Conservation (phyloP, 2,888 invertebrate species). For the Rotaria socialis region DNA sequence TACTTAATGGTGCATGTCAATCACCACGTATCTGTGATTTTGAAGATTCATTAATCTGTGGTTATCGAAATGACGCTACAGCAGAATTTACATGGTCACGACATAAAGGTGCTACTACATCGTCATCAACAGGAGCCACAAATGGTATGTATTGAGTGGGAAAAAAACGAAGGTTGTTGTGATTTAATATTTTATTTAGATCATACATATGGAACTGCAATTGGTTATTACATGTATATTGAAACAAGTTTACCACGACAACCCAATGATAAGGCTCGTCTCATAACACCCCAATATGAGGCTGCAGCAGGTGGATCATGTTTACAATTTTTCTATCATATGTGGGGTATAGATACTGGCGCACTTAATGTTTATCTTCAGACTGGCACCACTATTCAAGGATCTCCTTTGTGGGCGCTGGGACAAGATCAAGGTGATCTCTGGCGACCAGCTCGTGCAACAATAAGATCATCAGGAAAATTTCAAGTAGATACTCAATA, state of each 20-base stretch:
- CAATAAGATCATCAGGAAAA: slow-evolving; percentile 12
- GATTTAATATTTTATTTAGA: not conserved
- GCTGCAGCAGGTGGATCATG: slow-evolving; percentile 49
- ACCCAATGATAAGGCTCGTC: slow-evolving; percentile 51
- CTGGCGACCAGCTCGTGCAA: slow-evolving; percentile 43
- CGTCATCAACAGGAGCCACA: not conserved
- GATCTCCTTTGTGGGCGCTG: not conserved
- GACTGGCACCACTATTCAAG: not conserved
- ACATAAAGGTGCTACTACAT: slow-evolving; percentile 4
- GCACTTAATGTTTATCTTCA: slow-evolving; percentile 39
- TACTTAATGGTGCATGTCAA: slow-evolving; percentile 46
- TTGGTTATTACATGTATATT: slow-evolving; percentile 53
- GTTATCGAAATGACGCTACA: slow-evolving; percentile 47
- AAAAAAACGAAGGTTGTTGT: no score
- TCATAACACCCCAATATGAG: slow-evolving; percentile 50
- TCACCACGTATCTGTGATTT: slow-evolving; percentile 46
- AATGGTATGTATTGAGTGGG: not conserved
- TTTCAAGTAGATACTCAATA: slow-evolving; percentile 37
- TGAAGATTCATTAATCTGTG: slow-evolving; percentile 48
- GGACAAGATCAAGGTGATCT: slow-evolving; percentile 46
- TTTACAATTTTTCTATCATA: slow-evolving; percentile 55
- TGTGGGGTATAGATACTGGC: slow-evolving; percentile 52
- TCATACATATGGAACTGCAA: slow-evolving; percentile 44
- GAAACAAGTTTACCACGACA: slow-evolving; percentile 52
- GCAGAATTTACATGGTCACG: slow-evolving; percentile 43